Base-by-base conservation (phyloP, 2,113 vertebrate species). In the Saguinus imperator region DNA sequence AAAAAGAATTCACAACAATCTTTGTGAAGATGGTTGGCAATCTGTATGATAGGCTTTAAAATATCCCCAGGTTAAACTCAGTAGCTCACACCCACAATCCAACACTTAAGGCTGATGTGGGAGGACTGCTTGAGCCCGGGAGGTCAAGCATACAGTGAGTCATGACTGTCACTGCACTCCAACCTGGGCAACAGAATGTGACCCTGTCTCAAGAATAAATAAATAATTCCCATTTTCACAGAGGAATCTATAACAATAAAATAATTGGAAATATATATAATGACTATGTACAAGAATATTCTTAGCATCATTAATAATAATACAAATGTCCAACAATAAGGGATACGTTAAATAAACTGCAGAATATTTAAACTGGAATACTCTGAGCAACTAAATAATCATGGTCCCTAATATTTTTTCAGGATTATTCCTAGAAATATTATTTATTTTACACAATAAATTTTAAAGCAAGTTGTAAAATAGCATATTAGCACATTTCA, bases 231-330 rank as follows among this genome's bases (percentile, higher is more conserved):
- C 58, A 13, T 64, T 76, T 81, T 93, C 35, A 45, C 48, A 64
- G 1, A 43, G 40, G 57, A 73, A 70, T 64, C 73, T 89, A 94
- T 50, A 72, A 27, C 35, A 55, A 52, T 64, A 27, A 94, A 89
- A 94, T 82, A 89, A 81, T n/a, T 76, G 29, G 43, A 95, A 76
- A 93, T 48, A 37, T 2, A 81, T 75, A 29, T 16, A 58, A 95
- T 80, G 7, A 72, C 29, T 70, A 79, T 6, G 16, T 79, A 17
- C 55, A 85, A 68, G 58, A 82, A 61, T 75, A 12, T 58, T 76
- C 1, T 8, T 6, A 61, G 14, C 70, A 88, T 50, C 76, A 87
- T 6, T 40, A 88, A 79, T 9, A 87, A 61, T 68, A 73, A 86
- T 92, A 85, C 88, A 85, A 87, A 68, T 85, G 8, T 45, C 35